Evolutionary conservation across 2,113 vertebrate genomes (phyloP).

Genomic region (Ciconia boyciana): DNA sequence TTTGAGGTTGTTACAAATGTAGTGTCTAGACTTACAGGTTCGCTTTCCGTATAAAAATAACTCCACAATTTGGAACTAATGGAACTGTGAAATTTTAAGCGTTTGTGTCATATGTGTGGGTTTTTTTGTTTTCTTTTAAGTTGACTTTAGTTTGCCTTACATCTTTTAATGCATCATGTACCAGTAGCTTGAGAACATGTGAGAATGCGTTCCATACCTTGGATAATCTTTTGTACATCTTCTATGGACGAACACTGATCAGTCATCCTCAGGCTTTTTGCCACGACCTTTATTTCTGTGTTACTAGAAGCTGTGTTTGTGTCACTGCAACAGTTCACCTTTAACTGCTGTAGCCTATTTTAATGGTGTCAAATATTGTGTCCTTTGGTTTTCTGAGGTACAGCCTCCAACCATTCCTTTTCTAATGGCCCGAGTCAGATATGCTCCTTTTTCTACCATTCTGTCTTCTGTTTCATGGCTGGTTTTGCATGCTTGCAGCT

Average conservation of each 20-base stretch:
- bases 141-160: background rate
- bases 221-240: background rate
- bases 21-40: background rate
- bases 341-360: background rate
- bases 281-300: background rate
- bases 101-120: background rate
- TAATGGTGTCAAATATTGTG: background rate
- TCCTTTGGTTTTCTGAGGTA: background rate
- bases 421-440: background rate
- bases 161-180: background rate
- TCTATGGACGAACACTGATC: background rate
- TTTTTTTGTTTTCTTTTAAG: background rate
- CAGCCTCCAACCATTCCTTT: background rate
- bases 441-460: background rate
- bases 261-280: background rate
- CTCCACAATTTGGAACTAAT: background rate
- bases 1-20: background rate
- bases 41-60: background rate
- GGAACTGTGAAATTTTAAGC: background rate
- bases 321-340: background rate
- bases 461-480: background rate
- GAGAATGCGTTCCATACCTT: background rate
- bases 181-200: background rate
- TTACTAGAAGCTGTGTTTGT: background rate
- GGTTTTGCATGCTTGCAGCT: background rate